Evolutionary conservation across 2,113 vertebrate species (phyloP), one percentile per base, ranked within the genome.

Genomic region (Dicrurus megarhynchus): DNA sequence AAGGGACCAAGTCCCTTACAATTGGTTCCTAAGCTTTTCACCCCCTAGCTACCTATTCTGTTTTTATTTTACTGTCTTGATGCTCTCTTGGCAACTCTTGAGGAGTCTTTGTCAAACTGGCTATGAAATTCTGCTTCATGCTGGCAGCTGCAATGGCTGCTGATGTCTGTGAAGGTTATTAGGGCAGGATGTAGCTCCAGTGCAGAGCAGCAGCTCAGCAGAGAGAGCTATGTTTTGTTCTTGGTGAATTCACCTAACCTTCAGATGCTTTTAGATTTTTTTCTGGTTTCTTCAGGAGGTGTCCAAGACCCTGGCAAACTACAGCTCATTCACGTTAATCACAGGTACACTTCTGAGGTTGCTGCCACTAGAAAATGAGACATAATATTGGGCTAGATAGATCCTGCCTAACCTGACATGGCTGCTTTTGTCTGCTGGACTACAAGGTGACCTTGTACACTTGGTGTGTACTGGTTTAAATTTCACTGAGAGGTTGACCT

Each of bases 381-480:
- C 3, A 3, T 7, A 80, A 60, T 56, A 53, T 3, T 19, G 16
- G 14, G 18, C 9, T 71, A 64, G 53, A 47, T 7, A 37, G 26
- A 41, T 37, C 13, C 28, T 83, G 12, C 35, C 49, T 69, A 57
- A 41, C 10, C 10, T 79, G 44, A n/a, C 30, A 28, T 17, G 42
- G 32, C n/a, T 95, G 55, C 46, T 92, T 86, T 95, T 42, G 65
- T 63, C 70, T 84, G 44, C 46, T 80, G 39, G 35, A n/a, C 7
- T n/a, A 55, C 26, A 80, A 92, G 30, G 64, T 94, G 63, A 90
- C 79, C 79, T 93, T 84, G 47, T 39, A 63, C 16, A 17, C 9
- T 10, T 0, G 0, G 1, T 68, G 11, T 33, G 3, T 20, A 21
- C 8, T 1, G 3, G 77, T 75, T 84, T 68, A 60, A 81, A 75